These are phyloP conservation scores for Prionace glauca DNA, from an alignment of 2,797 vertebrate species.

Conservation along the genomic window DNA sequence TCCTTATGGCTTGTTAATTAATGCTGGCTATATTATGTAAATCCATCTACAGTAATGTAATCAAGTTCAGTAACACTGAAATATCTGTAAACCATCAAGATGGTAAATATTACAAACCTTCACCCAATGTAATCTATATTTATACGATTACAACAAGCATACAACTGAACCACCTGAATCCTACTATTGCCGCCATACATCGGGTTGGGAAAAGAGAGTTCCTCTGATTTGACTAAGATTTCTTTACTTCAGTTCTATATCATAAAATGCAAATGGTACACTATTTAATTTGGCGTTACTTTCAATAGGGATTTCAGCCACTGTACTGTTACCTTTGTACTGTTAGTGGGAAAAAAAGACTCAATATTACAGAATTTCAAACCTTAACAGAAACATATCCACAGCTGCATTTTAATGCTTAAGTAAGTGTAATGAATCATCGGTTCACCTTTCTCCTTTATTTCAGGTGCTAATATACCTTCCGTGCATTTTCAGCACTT, in stretches of 20 bases:
- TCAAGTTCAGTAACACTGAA: neutral
- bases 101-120: neutral
- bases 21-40: neutral
- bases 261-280: neutral
- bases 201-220: neutral
- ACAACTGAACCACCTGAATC: neutral
- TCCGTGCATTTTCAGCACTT: conserved; percentile 10
- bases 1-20: neutral
- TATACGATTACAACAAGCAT: neutral
- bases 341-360: neutral
- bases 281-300: neutral
- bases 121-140: neutral
- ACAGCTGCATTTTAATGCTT: neutral
- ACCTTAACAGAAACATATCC: neutral
- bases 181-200: neutral
- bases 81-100: neutral
- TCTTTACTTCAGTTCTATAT: neutral
- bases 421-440: neutral
- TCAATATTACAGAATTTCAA: neutral
- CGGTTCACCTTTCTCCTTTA: neutral
- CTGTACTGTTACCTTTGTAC: neutral
- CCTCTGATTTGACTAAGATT: neutral
- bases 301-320: neutral
- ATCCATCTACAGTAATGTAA: neutral
- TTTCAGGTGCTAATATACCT: neutral